phyloP scores from a whole-genome alignment of 2,113 vertebrate species.

The Cavia aperea region DNA sequence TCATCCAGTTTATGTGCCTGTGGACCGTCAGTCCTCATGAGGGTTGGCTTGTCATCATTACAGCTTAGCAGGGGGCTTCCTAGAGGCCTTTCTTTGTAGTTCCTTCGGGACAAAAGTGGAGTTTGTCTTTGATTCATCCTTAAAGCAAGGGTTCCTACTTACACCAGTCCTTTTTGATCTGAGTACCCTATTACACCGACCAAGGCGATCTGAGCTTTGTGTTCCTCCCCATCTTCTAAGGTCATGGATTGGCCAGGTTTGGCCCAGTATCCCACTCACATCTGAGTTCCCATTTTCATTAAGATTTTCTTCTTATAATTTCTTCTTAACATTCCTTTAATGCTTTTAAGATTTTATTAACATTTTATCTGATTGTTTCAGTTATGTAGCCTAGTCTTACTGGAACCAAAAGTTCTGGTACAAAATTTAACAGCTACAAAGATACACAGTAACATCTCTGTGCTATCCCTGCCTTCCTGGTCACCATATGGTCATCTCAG shows the following conservation, averaged over 20 bases:
- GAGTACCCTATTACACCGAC: not conserved
- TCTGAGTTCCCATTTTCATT: not conserved
- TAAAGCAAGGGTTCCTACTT: not conserved
- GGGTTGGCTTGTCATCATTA: not conserved
- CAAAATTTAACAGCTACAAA: slow-evolving; percentile 3
- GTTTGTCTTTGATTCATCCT: not conserved
- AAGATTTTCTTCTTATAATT: not conserved
- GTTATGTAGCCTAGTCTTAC: not conserved
- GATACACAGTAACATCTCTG: not conserved
- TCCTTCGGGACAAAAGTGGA: not conserved
- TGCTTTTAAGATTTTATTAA: not conserved
- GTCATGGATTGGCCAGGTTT: not conserved
- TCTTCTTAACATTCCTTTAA: not conserved
- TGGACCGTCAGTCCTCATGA: not conserved
- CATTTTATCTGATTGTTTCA: not conserved
- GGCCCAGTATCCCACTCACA: not conserved
- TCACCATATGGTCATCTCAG: not conserved
- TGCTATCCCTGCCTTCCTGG: not conserved
- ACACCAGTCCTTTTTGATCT: not conserved
- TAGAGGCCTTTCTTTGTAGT: not conserved
- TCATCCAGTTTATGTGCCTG: not conserved
- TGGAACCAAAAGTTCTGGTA: slow-evolving; percentile 9
- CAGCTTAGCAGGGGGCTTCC: not conserved
- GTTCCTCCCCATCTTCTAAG: not conserved
- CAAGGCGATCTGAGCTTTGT: not conserved